These are phyloP conservation scores for Coryphaenoides rupestris DNA, from an alignment of 2,113 vertebrate genomes.

Conservation along the genomic window DNA sequence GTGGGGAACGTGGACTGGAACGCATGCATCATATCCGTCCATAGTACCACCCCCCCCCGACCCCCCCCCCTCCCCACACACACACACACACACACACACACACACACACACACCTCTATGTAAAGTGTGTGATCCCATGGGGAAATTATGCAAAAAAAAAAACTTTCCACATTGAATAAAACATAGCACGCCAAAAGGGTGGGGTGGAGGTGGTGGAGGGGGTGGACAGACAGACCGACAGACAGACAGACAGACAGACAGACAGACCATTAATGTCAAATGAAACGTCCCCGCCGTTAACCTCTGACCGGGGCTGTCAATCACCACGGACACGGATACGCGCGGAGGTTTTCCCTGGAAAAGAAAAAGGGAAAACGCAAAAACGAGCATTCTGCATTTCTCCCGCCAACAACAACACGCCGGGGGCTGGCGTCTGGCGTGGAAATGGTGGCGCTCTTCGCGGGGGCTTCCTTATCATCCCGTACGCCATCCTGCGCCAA, in stretches of 20 bases:
- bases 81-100: no score
- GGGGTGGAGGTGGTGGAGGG: no score
- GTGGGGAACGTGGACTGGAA: constrained; percentile 36
- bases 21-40: constrained; percentile 48
- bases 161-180: constrained; percentile 44
- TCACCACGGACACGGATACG: constrained; percentile 42
- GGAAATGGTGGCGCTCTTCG: neutral
- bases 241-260: no score
- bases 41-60: constrained; percentile 27
- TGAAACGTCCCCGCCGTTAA: constrained; percentile 32
- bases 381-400: neutral
- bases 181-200: constrained; percentile 33
- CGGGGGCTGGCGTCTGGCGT: constrained; percentile 1
- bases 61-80: no score
- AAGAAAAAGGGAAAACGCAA: constrained; percentile 3
- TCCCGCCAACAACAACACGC: no score
- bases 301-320: constrained; percentile 42
- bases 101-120: no score
- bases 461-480: neutral
- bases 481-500: no score
- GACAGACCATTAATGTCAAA: constrained; percentile 44
- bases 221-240: no score
- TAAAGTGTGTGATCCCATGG: constrained; percentile 47
- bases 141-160: constrained; percentile 25
- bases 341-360: constrained; percentile 14